Base-by-base conservation (phyloP, 1,140 invertebrate genomes). In the Drosophila prosaltans region DNA sequence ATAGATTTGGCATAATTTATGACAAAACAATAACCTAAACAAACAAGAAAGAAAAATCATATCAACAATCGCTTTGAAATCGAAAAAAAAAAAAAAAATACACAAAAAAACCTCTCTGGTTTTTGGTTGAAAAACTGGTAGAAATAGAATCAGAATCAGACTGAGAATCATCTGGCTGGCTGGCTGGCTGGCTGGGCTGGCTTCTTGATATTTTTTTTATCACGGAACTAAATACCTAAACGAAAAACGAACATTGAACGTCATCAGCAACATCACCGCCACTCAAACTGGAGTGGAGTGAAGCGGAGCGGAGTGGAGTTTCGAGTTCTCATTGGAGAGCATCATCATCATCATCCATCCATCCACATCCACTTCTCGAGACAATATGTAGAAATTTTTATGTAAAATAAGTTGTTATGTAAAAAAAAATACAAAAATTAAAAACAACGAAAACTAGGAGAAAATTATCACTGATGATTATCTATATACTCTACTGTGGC, bases 1-100 rank as follows among this genome's bases (percentile, higher is more conserved):
- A 78, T 86, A 69, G 72, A 72, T 59, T 74, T 88, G 84, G 72
- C 80, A 89, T 82, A 80, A 89, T 89, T 89, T 73, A 78, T 80
- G 66, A 61, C 70, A 73, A 59, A 60, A 45, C 68, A 72, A 80
- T 63, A 72, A 54, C 30, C 74, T 9, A 40, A 60, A 9, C 57
- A 63, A 58, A 60, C 61, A 63, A 39, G 67, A 77, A 72, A 81
- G 54, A 65, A 89, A 89, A 89, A 83, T 72, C 74, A 67, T 69
- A 67, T 39, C 65, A 62, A 32, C 16, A 45, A 43, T 30, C 28
- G 63, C 26, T 32, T 4, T 7, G 32, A 36, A 7, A 36, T 36
- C 28, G 4, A 30, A 30, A 28, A 66, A 26, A 67, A 57, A 54
- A 30, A 30, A 28, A 66, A 26, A 67, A 57, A 54, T 26, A 65